These are phyloP conservation scores for Telenomus remus DNA, from an alignment of 1,140 invertebrate genomes.

Conservation along the genomic window DNA sequence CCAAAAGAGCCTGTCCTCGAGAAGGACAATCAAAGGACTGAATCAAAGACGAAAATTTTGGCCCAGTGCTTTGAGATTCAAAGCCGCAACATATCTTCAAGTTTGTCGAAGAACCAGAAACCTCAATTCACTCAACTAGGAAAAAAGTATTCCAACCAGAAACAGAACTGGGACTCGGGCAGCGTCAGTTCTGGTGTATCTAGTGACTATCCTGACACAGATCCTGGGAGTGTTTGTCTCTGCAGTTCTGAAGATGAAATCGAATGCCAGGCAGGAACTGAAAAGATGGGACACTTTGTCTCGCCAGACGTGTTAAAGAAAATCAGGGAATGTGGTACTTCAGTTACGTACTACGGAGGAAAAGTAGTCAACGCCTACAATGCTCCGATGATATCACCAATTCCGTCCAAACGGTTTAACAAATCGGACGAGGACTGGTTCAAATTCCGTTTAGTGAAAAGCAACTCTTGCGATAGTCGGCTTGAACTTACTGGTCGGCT, in stretches of 20 bases:
- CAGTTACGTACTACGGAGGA: slow-evolving; percentile 90
- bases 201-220: slow-evolving; percentile 76
- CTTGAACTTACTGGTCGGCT: slow-evolving; percentile 83
- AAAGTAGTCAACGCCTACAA: slow-evolving; percentile 83
- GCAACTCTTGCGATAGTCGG: slow-evolving; percentile 88
- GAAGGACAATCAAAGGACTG: slow-evolving; percentile 58
- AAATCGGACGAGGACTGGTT: slow-evolving; percentile 76
- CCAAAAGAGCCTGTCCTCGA: slow-evolving; percentile 47
- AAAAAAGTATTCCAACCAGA: slow-evolving; percentile 55
- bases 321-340: slow-evolving; percentile 89
- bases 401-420: slow-evolving; percentile 80
- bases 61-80: slow-evolving; percentile 70
- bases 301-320: slow-evolving; percentile 88
- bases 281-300: slow-evolving; percentile 78
- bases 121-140: slow-evolving; percentile 42
- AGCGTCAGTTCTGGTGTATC: slow-evolving; percentile 76
- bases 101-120: slow-evolving; percentile 60
- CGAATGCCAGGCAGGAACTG: slow-evolving; percentile 56
- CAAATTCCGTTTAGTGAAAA: slow-evolving; percentile 86
- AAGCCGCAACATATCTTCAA: slow-evolving; percentile 69
- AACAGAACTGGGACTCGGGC: slow-evolving; percentile 73
- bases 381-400: slow-evolving; percentile 79
- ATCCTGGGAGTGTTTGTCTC: slow-evolving; percentile 70
- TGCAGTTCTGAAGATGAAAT: slow-evolving; percentile 70
- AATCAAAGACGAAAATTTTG: slow-evolving; percentile 70